Evolutionary conservation across 2,113 vertebrate species (phyloP).

Genomic region (Mormoops blainvillei): DNA sequence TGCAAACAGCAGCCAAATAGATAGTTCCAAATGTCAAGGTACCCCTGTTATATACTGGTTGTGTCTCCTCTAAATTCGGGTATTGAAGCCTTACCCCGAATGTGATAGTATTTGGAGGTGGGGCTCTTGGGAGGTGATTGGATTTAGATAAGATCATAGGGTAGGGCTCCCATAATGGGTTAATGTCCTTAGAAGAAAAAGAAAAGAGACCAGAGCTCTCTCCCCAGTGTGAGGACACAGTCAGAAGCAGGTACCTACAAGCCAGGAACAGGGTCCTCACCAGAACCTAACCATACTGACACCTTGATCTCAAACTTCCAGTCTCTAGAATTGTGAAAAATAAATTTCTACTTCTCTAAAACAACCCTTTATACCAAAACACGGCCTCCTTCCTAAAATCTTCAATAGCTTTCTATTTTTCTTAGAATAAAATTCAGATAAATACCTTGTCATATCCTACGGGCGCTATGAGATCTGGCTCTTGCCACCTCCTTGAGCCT

Average conservation of each 20-base stretch:
- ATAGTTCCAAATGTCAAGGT: not conserved
- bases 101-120: not conserved
- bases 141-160: not conserved
- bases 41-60: not conserved
- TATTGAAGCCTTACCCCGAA: not conserved
- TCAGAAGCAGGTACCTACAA: rapidly evolving
- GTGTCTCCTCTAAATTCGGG: not conserved
- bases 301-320: not conserved
- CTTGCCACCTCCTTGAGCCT: no score
- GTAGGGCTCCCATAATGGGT: not conserved
- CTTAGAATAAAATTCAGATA: not conserved
- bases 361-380: not conserved
- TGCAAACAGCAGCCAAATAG: not conserved
- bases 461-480: not conserved
- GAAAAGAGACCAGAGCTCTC: not conserved
- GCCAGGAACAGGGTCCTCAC: not conserved
- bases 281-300: no score
- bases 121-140: not conserved
- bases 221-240: not conserved
- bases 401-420: not conserved
- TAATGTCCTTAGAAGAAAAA: not conserved
- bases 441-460: not conserved
- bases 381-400: not conserved
- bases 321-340: not conserved
- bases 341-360: not conserved